A percentile compares a stretch with the other conserved stretches of the same genome.
These are phyloP conservation scores for Tortrix viridana DNA, from an alignment of 2,888 invertebrate species.

Conservation along the genomic window DNA sequence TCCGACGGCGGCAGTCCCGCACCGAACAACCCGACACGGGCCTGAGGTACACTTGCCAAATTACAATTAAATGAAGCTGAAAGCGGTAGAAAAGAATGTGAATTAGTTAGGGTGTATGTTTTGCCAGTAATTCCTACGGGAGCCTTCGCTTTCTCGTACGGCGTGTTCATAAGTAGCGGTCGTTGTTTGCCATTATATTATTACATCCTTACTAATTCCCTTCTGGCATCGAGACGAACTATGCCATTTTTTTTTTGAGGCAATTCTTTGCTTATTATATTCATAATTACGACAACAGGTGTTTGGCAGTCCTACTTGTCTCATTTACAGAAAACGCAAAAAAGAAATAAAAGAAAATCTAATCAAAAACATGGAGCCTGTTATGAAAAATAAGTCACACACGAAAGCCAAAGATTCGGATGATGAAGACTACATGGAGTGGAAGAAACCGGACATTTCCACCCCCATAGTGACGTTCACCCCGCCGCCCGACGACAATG, in stretches of 20 bases:
- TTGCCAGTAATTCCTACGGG: too few relatives aligned
- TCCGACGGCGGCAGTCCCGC: constrained; percentile 68
- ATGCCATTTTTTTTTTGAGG: too few relatives aligned
- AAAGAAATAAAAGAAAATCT: constrained; percentile 71
- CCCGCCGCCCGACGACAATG: constrained; percentile 69
- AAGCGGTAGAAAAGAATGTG: too few relatives aligned
- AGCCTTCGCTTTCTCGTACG: too few relatives aligned
- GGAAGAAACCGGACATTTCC: constrained; percentile 72
- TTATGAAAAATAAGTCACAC: constrained; percentile 60
- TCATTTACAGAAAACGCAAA: constrained; percentile 71
- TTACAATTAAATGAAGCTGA: too few relatives aligned
- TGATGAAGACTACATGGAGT: constrained; percentile 78
- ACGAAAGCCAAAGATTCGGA: constrained; percentile 76
- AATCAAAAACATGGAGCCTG: constrained; percentile 60
- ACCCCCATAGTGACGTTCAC: constrained; percentile 77
- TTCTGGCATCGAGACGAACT: too few relatives aligned
- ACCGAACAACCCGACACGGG: constrained; percentile 52
- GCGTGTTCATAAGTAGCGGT: too few relatives aligned
- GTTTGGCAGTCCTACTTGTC: background rate
- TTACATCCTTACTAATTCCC: too few relatives aligned
- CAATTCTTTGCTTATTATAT: too few relatives aligned
- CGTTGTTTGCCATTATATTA: too few relatives aligned
- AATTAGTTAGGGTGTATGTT: too few relatives aligned
- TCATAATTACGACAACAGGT: too few relatives aligned
- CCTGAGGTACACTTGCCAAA: constrained; percentile 11